These are phyloP conservation scores for Agrypnia vestita DNA, from an alignment of 1,140 invertebrate genomes.

Conservation along the genomic window DNA sequence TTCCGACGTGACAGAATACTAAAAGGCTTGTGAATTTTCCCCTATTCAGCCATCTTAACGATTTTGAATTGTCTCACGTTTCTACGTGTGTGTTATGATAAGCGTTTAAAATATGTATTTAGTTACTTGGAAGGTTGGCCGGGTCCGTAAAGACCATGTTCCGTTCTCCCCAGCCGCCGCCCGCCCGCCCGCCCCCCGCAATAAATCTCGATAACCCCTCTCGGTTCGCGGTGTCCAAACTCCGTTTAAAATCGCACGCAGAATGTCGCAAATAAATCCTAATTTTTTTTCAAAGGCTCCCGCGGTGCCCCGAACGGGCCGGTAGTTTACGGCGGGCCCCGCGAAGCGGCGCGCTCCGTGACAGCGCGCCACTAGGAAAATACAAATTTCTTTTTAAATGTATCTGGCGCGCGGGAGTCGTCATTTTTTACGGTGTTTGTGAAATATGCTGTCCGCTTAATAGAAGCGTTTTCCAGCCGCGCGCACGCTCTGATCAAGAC, in stretches of 20 bases:
- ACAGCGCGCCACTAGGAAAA: not conserved
- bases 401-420: not conserved
- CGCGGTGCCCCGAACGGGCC: constrained; percentile 13
- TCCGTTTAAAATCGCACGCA: constrained; percentile 42
- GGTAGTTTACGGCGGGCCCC: not conserved
- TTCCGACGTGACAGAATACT: not conserved
- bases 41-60: constrained; percentile 7
- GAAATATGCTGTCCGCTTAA: not conserved
- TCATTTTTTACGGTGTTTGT: not conserved
- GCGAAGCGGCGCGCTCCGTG: not conserved
- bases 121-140: no score
- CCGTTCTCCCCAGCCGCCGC: not conserved
- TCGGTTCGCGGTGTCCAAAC: constrained; percentile 39
- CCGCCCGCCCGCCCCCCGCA: constrained; percentile 10
- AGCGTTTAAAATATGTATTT: not conserved
- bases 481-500: no score
- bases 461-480: no score
- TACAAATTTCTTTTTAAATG: constrained; percentile 7
- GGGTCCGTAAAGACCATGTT: not conserved
- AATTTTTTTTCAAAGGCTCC: constrained; percentile 29
- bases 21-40: not conserved
- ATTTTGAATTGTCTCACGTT: not conserved
- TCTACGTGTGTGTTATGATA: constrained; percentile 12
- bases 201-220: constrained; percentile 48
- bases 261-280: constrained; percentile 41